Evolutionary conservation across 2,113 vertebrate genomes (phyloP).

Genomic region (Pungitius pungitius): DNA sequence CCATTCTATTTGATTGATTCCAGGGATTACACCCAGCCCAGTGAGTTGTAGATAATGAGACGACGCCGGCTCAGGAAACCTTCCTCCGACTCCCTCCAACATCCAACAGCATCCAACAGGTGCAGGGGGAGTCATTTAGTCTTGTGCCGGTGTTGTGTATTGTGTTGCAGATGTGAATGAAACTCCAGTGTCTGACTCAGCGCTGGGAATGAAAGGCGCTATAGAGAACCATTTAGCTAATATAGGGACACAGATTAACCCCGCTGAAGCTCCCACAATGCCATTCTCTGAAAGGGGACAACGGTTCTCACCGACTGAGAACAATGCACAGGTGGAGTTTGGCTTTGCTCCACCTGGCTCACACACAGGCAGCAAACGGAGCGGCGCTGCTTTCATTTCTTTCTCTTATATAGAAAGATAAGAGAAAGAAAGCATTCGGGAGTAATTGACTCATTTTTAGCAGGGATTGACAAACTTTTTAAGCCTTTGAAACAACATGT

Average conservation of each 20-base stretch:
- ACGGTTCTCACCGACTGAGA: conserved; percentile 70
- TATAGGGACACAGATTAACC: conserved; percentile 69
- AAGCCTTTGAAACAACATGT: not conserved
- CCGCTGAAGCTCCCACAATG: conserved; percentile 60
- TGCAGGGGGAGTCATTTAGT: conserved; percentile 39
- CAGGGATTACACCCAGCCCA: not conserved
- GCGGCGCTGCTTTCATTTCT: not conserved
- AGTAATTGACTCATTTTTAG: not conserved
- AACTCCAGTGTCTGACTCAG: conserved; percentile 37
- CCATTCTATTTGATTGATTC: not conserved
- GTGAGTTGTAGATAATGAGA: not conserved
- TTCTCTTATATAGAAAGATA: not conserved
- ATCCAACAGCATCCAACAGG: conserved; percentile 29
- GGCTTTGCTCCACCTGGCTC: conserved; percentile 62
- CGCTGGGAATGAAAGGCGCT: conserved; percentile 60
- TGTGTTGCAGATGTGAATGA: conserved; percentile 59
- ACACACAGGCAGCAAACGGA: conserved; percentile 36
- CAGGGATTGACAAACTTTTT: not conserved
- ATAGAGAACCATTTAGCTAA: conserved; percentile 66
- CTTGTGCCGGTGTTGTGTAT: conserved; percentile 38
- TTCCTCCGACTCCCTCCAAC: conserved; percentile 13
- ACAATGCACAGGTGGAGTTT: conserved; percentile 68
- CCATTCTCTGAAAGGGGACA: conserved; percentile 59
- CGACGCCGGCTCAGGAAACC: conserved; percentile 1
- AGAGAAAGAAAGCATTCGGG: no score